These are phyloP conservation scores for Podarcis lilfordi DNA, from an alignment of 2,797 vertebrate genomes.

Conservation along the genomic window DNA sequence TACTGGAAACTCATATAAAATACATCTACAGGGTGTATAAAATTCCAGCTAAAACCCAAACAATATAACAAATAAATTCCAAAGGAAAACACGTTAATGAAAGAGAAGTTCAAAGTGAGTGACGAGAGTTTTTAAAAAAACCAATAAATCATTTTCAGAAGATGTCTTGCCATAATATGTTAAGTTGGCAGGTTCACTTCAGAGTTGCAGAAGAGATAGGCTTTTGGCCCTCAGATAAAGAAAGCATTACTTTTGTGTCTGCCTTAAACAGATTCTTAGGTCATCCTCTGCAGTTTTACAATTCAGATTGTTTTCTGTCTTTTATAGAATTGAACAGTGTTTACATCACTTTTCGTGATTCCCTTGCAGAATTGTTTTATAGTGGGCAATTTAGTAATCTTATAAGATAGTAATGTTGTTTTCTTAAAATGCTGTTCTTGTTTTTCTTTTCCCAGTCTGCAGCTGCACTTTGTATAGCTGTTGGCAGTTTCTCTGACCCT, in stretches of 20 bases:
- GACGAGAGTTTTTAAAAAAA: no score
- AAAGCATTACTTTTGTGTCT: background rate
- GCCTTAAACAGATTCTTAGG: background rate
- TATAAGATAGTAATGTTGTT: background rate
- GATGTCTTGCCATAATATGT: no score
- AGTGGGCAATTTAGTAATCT: background rate
- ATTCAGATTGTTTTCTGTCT: background rate
- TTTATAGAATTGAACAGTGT: background rate
- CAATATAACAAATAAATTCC: no score
- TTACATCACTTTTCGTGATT: background rate
- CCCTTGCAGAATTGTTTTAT: constrained; percentile 49
- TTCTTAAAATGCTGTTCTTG: constrained; percentile 39
- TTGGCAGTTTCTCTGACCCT: constrained; percentile 97
- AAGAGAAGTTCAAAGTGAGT: no score
- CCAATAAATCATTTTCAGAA: no score
- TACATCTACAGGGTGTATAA: no score
- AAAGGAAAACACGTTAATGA: no score
- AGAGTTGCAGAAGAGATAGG: background rate
- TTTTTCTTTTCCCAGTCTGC: constrained; percentile 86
- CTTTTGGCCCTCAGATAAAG: background rate
- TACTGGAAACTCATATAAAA: no score
- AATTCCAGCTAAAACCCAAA: no score
- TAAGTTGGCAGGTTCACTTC: background rate
- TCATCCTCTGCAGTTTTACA: background rate
- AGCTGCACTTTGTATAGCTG: constrained; percentile 91